Conservation (phyloP, 2,888 invertebrate species). For the Balanococcus diminutus region DNA sequence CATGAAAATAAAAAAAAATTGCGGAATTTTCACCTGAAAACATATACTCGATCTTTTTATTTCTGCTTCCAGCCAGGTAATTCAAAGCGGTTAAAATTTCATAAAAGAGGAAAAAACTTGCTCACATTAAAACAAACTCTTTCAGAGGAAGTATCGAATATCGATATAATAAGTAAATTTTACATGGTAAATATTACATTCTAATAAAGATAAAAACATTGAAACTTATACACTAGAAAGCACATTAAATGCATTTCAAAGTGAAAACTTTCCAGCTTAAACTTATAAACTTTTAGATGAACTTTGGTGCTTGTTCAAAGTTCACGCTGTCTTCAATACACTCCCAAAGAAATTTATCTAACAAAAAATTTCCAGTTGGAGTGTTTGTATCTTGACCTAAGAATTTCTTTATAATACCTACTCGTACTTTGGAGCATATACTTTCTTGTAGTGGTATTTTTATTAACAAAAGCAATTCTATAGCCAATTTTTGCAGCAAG, state of each 20-base stretch:
- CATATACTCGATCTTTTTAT: not conserved
- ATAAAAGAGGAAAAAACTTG: not conserved
- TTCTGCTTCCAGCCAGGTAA: too few species aligned
- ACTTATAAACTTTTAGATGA: slow-evolving; percentile 11
- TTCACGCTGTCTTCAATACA: not conserved
- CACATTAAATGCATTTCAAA: slow-evolving; percentile 1
- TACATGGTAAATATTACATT: not conserved
- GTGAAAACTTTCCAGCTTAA: not conserved
- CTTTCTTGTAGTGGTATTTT: not conserved
- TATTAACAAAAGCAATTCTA: not conserved
- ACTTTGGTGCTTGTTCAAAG: slow-evolving; percentile 3
- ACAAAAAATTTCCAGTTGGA: not conserved
- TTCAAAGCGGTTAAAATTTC: not conserved
- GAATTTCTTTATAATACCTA: not conserved
- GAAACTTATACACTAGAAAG: not conserved
- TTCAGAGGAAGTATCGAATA: not conserved
- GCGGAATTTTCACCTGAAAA: too few species aligned
- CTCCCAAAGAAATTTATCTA: not conserved
- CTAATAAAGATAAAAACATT: not conserved
- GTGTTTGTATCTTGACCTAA: not conserved
- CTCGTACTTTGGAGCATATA: not conserved
- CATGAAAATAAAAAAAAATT: too few species aligned
- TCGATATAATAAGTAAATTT: not conserved
- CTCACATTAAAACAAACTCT: too few species aligned
- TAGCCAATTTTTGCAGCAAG: not conserved